phyloP scores from a whole-genome alignment of 2,113 vertebrate species.

The Chamaetylas fuelleborni region DNA sequence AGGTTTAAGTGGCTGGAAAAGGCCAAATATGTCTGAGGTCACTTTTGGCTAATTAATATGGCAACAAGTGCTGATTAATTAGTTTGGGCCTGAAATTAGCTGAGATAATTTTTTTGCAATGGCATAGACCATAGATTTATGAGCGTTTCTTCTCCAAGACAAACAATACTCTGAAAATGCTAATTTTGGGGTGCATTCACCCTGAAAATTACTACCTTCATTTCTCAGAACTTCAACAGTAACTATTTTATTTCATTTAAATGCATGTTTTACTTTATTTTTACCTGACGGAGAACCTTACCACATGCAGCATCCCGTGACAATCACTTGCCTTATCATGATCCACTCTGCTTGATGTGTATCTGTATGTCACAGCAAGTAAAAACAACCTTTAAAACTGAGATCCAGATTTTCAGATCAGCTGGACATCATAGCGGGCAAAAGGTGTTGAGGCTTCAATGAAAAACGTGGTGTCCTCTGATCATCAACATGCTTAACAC shows the following conservation, averaged over 20 bases:
- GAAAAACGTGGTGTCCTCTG: neutral
- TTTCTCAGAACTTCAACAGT: neutral
- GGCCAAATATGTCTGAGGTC: constrained; percentile 32
- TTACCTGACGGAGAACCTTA: neutral
- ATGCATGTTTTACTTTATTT: neutral
- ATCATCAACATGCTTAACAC: neutral
- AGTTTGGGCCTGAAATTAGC: constrained; percentile 17
- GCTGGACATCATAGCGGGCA: neutral
- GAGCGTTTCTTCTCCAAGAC: neutral
- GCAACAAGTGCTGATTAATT: constrained; percentile 64
- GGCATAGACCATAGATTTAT: neutral
- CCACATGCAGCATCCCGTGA: neutral
- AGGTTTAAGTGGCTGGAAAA: constrained; percentile 29
- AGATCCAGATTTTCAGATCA: neutral
- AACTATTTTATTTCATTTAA: neutral
- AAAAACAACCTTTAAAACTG: neutral
- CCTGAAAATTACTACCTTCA: constrained; percentile 21
- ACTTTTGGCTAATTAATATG: constrained; percentile 59
- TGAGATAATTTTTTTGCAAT: constrained; percentile 4
- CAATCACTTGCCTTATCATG: neutral
- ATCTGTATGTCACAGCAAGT: neutral
- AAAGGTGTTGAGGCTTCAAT: neutral
- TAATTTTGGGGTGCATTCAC: neutral
- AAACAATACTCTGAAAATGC: constrained; percentile 32
- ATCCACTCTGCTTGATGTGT: neutral